Evolutionary conservation across 2,113 vertebrate genomes (phyloP).

Genomic region (Engraulis encrasicolus): DNA sequence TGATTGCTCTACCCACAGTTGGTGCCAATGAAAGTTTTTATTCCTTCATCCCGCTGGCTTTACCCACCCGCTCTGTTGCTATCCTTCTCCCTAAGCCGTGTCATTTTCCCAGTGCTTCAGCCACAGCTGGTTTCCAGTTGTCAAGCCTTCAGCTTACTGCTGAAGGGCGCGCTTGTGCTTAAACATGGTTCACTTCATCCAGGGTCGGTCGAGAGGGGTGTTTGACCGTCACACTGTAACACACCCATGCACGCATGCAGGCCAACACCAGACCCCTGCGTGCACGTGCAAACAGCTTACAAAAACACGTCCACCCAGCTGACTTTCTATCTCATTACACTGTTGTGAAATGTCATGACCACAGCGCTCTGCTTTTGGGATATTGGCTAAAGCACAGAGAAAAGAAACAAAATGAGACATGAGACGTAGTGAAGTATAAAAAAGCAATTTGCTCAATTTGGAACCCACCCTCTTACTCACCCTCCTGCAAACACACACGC

Average conservation of each 20-base stretch:
- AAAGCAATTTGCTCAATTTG: neutral
- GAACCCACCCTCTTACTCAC: neutral
- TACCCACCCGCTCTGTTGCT: neutral
- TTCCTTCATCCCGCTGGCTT: neutral
- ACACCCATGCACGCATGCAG: constrained; percentile 60
- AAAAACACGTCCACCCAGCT: neutral
- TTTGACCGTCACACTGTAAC: constrained; percentile 25
- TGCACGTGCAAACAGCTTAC: neutral
- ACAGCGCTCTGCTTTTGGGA: neutral
- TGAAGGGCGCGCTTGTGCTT: constrained; percentile 36
- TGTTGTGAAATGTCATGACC: neutral
- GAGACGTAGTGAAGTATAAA: neutral
- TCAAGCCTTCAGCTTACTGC: constrained; percentile 36
- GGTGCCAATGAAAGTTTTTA: neutral
- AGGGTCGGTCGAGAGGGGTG: constrained; percentile 54
- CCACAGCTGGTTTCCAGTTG: constrained; percentile 53
- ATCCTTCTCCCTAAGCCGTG: neutral
- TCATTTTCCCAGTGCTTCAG: neutral
- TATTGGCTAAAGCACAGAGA: neutral
- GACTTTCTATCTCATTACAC: neutral
- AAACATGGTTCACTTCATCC: constrained; percentile 49
- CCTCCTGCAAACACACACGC: neutral
- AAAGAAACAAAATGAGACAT: neutral
- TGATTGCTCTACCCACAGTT: neutral
- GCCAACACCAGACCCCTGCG: constrained; percentile 21